These are phyloP conservation scores for Ganaspis brasiliensis DNA, from an alignment of 2,888 invertebrate genomes.

Conservation along the genomic window DNA sequence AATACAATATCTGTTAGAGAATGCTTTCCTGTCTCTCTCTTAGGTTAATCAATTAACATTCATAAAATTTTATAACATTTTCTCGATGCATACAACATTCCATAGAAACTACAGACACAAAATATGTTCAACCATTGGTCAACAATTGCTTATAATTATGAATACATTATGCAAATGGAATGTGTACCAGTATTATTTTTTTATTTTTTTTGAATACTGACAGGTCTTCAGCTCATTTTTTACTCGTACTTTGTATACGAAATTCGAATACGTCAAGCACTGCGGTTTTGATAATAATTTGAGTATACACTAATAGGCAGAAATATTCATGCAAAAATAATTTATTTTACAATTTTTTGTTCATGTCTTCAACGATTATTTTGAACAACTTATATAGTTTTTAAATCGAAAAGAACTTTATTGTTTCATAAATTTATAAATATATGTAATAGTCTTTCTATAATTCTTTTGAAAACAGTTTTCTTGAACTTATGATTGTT, in stretches of 20 bases:
- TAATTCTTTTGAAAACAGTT: conserved; percentile 46
- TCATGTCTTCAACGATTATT: conserved; percentile 33
- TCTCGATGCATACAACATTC: conserved; percentile 53
- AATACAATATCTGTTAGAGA: conserved; percentile 60
- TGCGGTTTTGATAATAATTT: conserved; percentile 5
- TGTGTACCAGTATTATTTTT: conserved; percentile 38
- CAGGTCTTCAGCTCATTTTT: conserved; percentile 48
- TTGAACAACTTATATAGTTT: conserved; percentile 26
- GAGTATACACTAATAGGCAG: conserved; percentile 43
- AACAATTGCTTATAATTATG: conserved; percentile 67
- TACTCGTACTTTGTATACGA: conserved; percentile 36
- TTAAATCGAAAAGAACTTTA: conserved; percentile 28
- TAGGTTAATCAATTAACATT: conserved; percentile 58
- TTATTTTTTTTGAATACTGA: conserved; percentile 52
- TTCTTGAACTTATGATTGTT: conserved; percentile 44
- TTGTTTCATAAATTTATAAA: conserved; percentile 43
- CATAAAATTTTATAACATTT: conserved; percentile 54
- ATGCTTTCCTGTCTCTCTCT: conserved; percentile 48
- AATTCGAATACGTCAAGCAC: not conserved
- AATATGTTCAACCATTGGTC: conserved; percentile 66
- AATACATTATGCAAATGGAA: conserved; percentile 55
- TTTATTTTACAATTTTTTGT: conserved; percentile 29
- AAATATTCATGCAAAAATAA: conserved; percentile 47
- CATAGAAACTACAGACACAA: conserved; percentile 53
- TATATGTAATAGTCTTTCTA: conserved; percentile 41